These are phyloP conservation scores for Penaeus japonicus DNA, from an alignment of 1,140 invertebrate genomes.

Conservation along the genomic window DNA sequence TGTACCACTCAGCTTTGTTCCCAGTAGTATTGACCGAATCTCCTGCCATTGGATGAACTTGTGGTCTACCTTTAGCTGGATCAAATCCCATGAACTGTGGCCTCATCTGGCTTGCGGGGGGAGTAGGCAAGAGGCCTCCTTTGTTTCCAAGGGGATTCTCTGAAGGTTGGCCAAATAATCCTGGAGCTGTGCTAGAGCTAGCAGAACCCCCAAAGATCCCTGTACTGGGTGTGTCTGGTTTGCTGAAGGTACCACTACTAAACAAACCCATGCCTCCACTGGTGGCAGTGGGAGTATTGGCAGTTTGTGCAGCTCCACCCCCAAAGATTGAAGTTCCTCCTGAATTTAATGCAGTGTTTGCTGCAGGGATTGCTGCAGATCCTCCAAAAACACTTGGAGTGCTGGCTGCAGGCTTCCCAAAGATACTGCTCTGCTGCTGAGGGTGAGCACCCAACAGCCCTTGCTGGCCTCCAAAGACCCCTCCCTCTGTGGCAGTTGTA, in stretches of 20 bases:
- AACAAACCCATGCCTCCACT: neutral
- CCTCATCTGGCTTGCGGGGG: neutral
- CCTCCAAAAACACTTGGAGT: neutral
- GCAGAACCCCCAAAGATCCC: neutral
- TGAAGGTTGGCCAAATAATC: neutral
- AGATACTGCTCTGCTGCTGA: neutral
- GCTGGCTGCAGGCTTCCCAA: neutral
- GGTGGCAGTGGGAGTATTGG: neutral
- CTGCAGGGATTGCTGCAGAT: neutral
- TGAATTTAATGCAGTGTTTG: neutral
- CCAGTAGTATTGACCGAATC: neutral
- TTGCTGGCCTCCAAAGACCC: neutral
- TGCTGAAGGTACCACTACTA: neutral
- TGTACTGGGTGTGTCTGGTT: neutral
- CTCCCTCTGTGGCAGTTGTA: neutral
- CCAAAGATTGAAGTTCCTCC: neutral
- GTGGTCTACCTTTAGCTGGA: neutral
- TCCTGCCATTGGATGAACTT: neutral
- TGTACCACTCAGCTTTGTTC: constrained; percentile 6
- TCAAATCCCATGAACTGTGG: neutral
- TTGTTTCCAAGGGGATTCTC: too few species aligned
- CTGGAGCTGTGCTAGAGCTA: neutral
- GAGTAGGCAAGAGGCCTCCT: too few species aligned
- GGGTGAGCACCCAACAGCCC: neutral
- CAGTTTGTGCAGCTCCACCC: neutral